Percentiles rank a stretch among this genome's conserved stretches.
These are phyloP conservation scores for Tetrao urogallus DNA, from an alignment of 2,113 vertebrate species.

Conservation along the genomic window DNA sequence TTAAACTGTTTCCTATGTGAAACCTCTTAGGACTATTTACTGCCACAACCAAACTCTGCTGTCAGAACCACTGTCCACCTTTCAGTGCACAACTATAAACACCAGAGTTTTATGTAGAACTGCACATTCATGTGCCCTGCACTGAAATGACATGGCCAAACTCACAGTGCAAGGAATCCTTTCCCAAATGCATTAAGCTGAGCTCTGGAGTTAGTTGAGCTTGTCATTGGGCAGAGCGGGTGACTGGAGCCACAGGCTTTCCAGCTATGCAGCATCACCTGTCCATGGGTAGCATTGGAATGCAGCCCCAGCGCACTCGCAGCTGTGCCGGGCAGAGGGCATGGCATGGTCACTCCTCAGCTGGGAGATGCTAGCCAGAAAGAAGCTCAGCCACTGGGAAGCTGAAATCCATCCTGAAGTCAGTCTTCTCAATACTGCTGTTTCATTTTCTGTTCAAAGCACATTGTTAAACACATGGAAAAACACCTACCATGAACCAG, in stretches of 20 bases:
- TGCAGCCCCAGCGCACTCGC: not conserved
- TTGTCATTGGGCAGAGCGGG: not conserved
- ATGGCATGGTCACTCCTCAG: rapidly evolving
- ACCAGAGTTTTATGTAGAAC: not conserved
- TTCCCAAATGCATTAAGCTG: not conserved
- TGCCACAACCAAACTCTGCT: not conserved
- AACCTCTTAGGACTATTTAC: not conserved
- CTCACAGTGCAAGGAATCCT: not conserved
- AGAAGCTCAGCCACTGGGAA: not conserved
- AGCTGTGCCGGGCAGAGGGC: rapidly evolving
- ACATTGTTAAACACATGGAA: not conserved
- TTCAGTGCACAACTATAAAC: not conserved
- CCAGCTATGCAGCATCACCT: not conserved
- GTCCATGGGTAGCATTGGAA: not conserved
- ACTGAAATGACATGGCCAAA: not conserved
- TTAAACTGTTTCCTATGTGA: not conserved
- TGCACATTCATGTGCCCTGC: not conserved
- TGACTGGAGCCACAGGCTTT: not conserved
- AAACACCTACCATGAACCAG: rapidly evolving
- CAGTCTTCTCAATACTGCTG: not conserved
- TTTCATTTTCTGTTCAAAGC: not conserved
- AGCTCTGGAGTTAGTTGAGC: not conserved
- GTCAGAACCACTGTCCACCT: not conserved
- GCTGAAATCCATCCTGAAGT: not conserved
- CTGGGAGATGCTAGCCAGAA: not conserved